phyloP scores from a whole-genome alignment of 2,888 invertebrate species.

The Mesorhabditis spiculigera region DNA sequence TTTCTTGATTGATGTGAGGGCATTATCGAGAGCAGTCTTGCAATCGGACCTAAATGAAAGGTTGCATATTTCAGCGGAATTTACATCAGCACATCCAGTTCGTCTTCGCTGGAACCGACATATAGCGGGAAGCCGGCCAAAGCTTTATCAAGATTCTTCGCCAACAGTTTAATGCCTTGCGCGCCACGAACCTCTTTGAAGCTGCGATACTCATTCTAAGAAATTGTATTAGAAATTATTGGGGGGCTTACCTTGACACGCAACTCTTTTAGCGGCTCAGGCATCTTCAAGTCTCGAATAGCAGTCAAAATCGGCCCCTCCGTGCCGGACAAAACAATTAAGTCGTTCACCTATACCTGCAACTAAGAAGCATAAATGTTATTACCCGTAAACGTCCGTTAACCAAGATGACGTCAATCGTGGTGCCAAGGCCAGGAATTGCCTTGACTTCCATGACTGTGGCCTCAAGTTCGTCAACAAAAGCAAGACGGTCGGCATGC shows the following conservation, averaged over 20 bases:
- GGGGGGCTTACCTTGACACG: conserved; percentile 78
- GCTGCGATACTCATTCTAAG: conserved; percentile 74
- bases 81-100: conserved; percentile 77
- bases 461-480: conserved; percentile 79
- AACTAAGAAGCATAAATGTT: not conserved
- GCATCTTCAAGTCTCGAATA: conserved; percentile 92
- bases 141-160: conserved; percentile 81
- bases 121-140: conserved; percentile 88
- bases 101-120: conserved; percentile 87
- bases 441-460: conserved; percentile 76
- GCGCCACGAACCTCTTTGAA: conserved; percentile 90
- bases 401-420: conserved; percentile 95
- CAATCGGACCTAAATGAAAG: conserved; percentile 72
- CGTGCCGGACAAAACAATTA: conserved; percentile 89
- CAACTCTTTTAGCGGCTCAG: conserved; percentile 93
- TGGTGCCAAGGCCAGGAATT: conserved; percentile 91
- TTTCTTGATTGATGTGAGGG: conserved; percentile 84
- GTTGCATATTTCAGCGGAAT: conserved; percentile 8
- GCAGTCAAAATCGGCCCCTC: conserved; percentile 97
- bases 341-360: conserved; percentile 66
- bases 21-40: conserved; percentile 79
- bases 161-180: conserved; percentile 96
- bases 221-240: conserved; percentile 7
- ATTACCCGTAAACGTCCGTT: conserved; percentile 89
- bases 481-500: conserved; percentile 81